Base-by-base conservation (phyloP, 2,888 invertebrate species). In the Cosmia trapezina region DNA sequence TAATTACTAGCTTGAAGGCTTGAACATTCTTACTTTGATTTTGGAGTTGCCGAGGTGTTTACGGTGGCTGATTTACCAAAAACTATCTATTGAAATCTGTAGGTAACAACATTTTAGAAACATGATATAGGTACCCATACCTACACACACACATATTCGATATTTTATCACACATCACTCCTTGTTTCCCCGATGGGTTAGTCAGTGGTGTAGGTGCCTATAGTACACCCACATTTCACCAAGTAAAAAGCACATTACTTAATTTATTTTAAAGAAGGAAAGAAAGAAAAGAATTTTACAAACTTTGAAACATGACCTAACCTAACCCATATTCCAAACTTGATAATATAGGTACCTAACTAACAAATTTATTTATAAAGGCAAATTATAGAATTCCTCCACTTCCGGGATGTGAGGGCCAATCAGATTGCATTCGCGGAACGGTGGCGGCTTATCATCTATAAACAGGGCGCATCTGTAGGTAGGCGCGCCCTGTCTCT, bases 371-470 rank as follows among this genome's bases (percentile, higher is more conserved):
- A 79, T 62, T 53, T 75, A 43, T 70, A 60, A 51, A 71, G 65
- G 64, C 74, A 78, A 78, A 82, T 79, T 81, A 74, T 81, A 78
- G 76, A 83, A 77, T 80, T 72, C 69, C 60, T 70, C 81, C 57
- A 83, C 79, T 90, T 92, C 93, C 93, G 90, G 93, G 90, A 92
- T 89, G 89, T 87, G 73, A 83, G 86, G 80, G 80, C 89, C 90
- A 91, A 91, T 91, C 89, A 85, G 87, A 88, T 88, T 80, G 88
- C 82, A 86, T 94, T 93, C 93, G 89, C 87, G 90, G 93, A 93
- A 94, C 83, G 79, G 75, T 77, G 84, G 74, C 85, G 78, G 84
- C 88, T 92, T 92, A 93, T 93, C 93, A 91, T 89, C 77, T 84
- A 83, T 78, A 90, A 88, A 87, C 73, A 87, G 83, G 86, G 86